A percentile compares a stretch with the other conserved stretches of the same genome.
Evolutionary conservation across 2,113 vertebrate species (phyloP).

Genomic region (Cepphus grylle): DNA sequence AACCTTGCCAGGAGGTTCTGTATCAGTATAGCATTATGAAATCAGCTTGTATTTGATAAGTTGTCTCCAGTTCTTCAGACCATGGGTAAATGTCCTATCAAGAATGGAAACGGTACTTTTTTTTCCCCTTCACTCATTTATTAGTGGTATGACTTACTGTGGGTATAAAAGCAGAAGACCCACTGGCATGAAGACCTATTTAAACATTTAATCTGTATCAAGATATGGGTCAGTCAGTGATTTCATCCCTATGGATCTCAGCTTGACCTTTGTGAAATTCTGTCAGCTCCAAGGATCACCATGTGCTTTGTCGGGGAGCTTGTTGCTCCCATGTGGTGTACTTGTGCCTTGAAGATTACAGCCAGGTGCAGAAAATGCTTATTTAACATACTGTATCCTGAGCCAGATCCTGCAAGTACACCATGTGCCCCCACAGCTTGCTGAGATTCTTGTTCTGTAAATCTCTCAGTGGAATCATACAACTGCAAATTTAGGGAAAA

Average conservation of each 20-base stretch:
- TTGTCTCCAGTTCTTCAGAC: neutral
- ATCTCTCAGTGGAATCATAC: neutral
- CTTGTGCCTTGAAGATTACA: neutral
- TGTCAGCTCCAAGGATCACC: neutral
- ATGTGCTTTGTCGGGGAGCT: neutral
- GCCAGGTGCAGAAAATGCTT: neutral
- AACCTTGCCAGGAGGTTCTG: neutral
- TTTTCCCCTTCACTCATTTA: neutral
- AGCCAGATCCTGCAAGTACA: neutral
- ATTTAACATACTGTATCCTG: neutral
- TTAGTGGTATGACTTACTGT: neutral
- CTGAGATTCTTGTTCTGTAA: neutral
- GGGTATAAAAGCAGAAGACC: neutral
- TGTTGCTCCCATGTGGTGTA: neutral
- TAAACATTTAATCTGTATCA: neutral
- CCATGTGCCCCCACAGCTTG: neutral
- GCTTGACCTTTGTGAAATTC: neutral
- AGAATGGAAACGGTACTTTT: neutral
- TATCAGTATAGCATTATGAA: neutral
- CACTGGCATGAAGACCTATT: neutral
- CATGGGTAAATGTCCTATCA: neutral
- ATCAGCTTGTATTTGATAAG: neutral
- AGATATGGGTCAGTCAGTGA: neutral
- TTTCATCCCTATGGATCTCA: neutral
- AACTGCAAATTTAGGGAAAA: neutral